These are phyloP conservation scores for Ophonus ardosiacus DNA, from an alignment of 2,888 invertebrate species.

Conservation along the genomic window DNA sequence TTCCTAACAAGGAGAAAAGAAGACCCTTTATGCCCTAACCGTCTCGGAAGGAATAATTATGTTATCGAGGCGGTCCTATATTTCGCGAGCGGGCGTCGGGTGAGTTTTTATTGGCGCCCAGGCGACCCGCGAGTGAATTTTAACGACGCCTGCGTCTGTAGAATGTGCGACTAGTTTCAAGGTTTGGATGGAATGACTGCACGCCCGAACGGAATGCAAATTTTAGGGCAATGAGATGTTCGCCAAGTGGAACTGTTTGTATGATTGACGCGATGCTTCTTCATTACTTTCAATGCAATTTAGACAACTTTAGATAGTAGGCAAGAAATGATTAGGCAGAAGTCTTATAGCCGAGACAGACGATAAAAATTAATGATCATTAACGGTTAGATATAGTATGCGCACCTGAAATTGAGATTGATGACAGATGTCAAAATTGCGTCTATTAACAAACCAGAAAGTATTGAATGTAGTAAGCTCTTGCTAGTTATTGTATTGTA, in stretches of 20 bases:
- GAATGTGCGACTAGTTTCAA: constrained; percentile 42
- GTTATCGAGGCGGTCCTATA: constrained; percentile 35
- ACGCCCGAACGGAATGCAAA: background rate
- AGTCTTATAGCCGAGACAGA: too few species aligned
- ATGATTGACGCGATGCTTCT: constrained; percentile 6
- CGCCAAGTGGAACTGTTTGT: background rate
- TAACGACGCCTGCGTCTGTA: constrained; percentile 38
- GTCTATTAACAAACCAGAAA: too few species aligned
- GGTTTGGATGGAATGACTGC: constrained; percentile 8
- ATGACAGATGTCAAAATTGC: too few species aligned
- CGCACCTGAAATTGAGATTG: too few species aligned
- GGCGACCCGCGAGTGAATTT: constrained; percentile 51
- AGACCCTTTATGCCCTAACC: constrained; percentile 14
- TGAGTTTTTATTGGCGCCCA: constrained; percentile 44
- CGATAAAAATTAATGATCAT: too few species aligned
- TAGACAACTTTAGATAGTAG: background rate
- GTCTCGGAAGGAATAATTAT: constrained; percentile 38
- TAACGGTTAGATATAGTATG: too few species aligned
- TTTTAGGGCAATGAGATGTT: constrained; percentile 38
- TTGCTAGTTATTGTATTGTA: too few species aligned
- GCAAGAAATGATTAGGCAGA: too few species aligned
- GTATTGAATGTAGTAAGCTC: too few species aligned
- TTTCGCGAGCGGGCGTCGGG: constrained; percentile 16
- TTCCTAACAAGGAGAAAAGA: constrained; percentile 16
- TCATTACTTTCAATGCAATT: background rate